These are phyloP conservation scores for Microctonus hyperodae DNA, from an alignment of 2,888 invertebrate species.

Conservation along the genomic window DNA sequence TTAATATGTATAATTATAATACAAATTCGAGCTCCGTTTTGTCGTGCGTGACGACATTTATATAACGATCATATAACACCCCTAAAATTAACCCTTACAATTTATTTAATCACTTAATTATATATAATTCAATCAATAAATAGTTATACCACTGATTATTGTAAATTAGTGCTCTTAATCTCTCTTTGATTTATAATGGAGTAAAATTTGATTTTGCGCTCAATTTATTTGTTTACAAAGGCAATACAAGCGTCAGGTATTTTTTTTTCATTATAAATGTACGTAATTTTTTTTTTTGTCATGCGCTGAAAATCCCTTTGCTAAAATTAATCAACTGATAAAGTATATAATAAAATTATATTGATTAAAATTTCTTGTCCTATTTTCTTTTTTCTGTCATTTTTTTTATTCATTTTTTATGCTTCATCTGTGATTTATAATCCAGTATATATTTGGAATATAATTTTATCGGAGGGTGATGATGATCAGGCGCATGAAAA, in stretches of 20 bases:
- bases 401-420: slow-evolving; percentile 5
- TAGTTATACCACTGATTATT: slow-evolving; percentile 50
- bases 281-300: neutral
- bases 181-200: slow-evolving; percentile 45
- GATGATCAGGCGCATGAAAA: slow-evolving; percentile 31
- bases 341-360: neutral
- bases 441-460: neutral
- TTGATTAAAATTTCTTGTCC: neutral
- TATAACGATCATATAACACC: slow-evolving; percentile 26
- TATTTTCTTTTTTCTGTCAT: slow-evolving; percentile 8
- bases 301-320: neutral
- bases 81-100: slow-evolving; percentile 33
- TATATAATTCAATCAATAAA: slow-evolving; percentile 36
- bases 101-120: slow-evolving; percentile 34
- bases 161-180: slow-evolving; percentile 42
- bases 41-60: slow-evolving; percentile 26
- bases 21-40: slow-evolving; percentile 16
- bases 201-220: slow-evolving; percentile 62
- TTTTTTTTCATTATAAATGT: neutral
- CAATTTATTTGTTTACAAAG: slow-evolving; percentile 59
- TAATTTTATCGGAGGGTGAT: slow-evolving; percentile 10
- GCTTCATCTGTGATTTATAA: slow-evolving; percentile 26
- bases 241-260: slow-evolving; percentile 51
- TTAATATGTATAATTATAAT: slow-evolving; percentile 37
- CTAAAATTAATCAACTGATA: neutral